phyloP scores from a whole-genome alignment of 35 echinoderm and acorn worm genomes.

The Amphiura filiformis region DNA sequence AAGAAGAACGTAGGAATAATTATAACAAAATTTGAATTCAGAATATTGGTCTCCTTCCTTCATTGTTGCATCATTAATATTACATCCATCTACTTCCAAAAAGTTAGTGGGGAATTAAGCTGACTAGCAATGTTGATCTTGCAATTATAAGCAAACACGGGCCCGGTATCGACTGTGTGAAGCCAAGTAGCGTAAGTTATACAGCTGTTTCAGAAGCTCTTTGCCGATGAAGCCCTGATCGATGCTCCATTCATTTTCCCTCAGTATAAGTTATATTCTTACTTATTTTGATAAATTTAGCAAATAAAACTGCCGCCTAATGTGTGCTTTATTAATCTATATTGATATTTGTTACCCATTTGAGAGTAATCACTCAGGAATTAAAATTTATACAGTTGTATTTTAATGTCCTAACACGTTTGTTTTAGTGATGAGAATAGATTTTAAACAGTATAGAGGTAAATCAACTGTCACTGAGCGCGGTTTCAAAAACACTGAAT shows the following conservation, averaged over 20 bases:
- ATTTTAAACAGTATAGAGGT: not conserved
- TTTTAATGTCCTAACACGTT: not conserved
- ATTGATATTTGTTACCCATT: not conserved
- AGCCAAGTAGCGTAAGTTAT: not conserved
- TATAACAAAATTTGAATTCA: too few relatives aligned
- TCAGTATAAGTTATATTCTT: not conserved
- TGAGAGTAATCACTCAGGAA: not conserved
- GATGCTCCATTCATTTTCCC: not conserved
- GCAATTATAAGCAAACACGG: not conserved
- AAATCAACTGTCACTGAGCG: not conserved
- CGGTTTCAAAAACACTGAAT: too few relatives aligned
- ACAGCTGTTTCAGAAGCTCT: not conserved
- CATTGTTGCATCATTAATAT: too few relatives aligned
- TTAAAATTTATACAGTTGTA: not conserved
- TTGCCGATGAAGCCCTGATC: not conserved
- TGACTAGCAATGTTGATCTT: not conserved
- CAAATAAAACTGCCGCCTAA: slow-evolving; percentile 10
- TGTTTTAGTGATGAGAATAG: not conserved
- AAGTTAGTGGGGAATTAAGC: too few relatives aligned
- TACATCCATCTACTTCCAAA: too few relatives aligned
- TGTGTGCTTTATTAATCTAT: not conserved
- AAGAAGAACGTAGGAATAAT: too few relatives aligned
- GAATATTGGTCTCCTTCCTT: too few relatives aligned
- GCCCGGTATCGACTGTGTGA: not conserved
- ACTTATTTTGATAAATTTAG: not conserved